Percentiles rank a stretch among this genome's conserved stretches.
These are phyloP conservation scores for Channallabes apus DNA, from an alignment of 2,797 vertebrate species.

Conservation along the genomic window DNA sequence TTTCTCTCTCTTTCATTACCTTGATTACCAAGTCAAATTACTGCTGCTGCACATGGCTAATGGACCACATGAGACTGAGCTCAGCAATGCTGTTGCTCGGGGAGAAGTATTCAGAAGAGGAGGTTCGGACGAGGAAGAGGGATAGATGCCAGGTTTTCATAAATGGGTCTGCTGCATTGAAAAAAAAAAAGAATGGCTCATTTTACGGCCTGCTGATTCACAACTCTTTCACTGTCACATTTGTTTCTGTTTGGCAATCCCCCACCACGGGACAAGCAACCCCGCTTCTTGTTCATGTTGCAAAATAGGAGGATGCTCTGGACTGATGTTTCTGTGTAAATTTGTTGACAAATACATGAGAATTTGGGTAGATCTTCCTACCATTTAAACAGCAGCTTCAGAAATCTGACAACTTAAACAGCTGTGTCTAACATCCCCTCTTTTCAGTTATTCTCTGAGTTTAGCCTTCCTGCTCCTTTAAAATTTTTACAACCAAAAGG, in stretches of 20 bases:
- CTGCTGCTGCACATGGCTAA: slow-evolving; percentile 12
- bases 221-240: neutral
- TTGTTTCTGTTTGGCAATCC: neutral
- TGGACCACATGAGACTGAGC: slow-evolving; percentile 4
- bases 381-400: neutral
- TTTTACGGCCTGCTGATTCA: neutral
- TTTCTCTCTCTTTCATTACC: slow-evolving; percentile 4
- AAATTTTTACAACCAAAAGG: neutral
- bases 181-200: neutral
- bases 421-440: neutral
- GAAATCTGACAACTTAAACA: neutral
- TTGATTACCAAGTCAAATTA: slow-evolving; percentile 26
- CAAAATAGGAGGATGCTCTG: neutral
- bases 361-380: neutral
- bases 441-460: neutral
- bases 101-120: neutral
- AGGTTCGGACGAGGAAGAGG: neutral
- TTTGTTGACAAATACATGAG: neutral
- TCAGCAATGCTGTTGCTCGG: neutral
- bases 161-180: neutral
- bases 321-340: neutral
- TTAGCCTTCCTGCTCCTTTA: neutral
- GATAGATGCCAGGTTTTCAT: slow-evolving; percentile 8
- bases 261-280: neutral
- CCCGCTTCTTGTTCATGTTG: neutral